Evolutionary conservation across 2,888 invertebrate species (phyloP).

Genomic region (Cataglyphis rosenhaueri): DNA sequence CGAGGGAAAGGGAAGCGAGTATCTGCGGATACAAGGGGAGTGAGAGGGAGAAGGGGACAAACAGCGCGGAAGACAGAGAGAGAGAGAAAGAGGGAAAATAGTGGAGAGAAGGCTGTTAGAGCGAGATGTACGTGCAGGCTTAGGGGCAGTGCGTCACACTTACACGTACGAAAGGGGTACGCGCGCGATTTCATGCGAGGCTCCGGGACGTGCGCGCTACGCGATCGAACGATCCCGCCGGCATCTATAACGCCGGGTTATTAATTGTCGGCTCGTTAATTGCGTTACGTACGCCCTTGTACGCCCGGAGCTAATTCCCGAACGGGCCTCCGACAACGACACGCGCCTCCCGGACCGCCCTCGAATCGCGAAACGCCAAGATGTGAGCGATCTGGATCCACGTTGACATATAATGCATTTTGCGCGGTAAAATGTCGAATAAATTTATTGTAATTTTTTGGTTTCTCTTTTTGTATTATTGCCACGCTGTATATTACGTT

Average conservation of each 20-base stretch:
- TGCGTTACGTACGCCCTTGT: constrained; percentile 73
- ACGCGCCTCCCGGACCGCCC: constrained; percentile 22
- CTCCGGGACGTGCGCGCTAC: constrained; percentile 30
- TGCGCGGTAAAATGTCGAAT: not conserved
- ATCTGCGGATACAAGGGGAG: constrained; percentile 12
- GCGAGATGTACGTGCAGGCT: constrained; percentile 27
- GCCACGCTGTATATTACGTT: not conserved
- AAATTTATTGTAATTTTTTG: not conserved
- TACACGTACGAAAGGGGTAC: constrained; percentile 48
- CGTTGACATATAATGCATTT: not conserved
- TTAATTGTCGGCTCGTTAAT: constrained; percentile 79
- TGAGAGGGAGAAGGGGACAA: constrained; percentile 38
- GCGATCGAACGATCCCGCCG: constrained; percentile 70
- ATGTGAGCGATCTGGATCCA: not conserved
- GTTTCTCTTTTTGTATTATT: not conserved
- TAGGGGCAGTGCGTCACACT: constrained; percentile 49
- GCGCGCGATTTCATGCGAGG: constrained; percentile 57
- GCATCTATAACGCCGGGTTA: constrained; percentile 71
- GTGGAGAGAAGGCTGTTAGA: constrained; percentile 28
- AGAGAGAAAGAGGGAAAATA: constrained; percentile 6
- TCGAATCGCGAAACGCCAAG: constrained; percentile 29
- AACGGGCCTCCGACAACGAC: constrained; percentile 65
- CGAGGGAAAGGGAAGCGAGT: no score
- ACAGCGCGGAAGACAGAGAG: constrained; percentile 41
- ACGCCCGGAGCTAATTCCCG: constrained; percentile 65